phyloP scores from a whole-genome alignment of 1,140 invertebrate genomes.

The Bathynomus jamesi region DNA sequence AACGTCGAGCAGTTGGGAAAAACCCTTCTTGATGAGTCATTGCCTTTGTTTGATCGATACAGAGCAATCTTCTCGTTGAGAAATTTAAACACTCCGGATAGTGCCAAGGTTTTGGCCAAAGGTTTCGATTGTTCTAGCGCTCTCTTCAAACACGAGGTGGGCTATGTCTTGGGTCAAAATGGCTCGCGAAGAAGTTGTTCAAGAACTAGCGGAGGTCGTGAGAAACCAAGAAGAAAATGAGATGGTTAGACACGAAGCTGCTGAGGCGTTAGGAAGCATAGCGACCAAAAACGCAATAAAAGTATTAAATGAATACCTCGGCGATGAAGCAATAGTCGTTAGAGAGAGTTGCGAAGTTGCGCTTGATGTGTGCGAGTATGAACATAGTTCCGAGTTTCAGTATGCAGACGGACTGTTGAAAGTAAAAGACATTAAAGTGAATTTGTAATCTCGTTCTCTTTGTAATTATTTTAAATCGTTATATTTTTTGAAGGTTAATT shows the following conservation, averaged over 20 bases:
- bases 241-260: slow-evolving; percentile 94
- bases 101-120: slow-evolving; percentile 69
- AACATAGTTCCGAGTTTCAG: slow-evolving; percentile 85
- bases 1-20: slow-evolving; percentile 56
- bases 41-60: slow-evolving; percentile 81
- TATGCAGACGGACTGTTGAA: slow-evolving; percentile 55
- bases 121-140: slow-evolving; percentile 61
- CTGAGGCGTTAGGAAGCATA: slow-evolving; percentile 94
- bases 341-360: slow-evolving; percentile 94
- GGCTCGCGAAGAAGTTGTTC: slow-evolving; percentile 68
- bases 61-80: slow-evolving; percentile 93
- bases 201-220: slow-evolving; percentile 63
- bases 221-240: slow-evolving; percentile 74
- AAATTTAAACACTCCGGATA: slow-evolving; percentile 70
- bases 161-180: slow-evolving; percentile 97
- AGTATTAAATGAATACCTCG: slow-evolving; percentile 71
- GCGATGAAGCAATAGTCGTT: slow-evolving; percentile 76
- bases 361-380: slow-evolving; percentile 96
- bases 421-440: slow-evolving; percentile 1
- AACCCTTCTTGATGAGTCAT: slow-evolving; percentile 64
- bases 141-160: slow-evolving; percentile 93
- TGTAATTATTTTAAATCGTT: too few species aligned
- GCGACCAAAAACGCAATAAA: slow-evolving; percentile 75
- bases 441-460: neutral
- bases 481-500: too few species aligned